Conservation (phyloP, 2,113 vertebrate species). For the Bubo blakistoni region DNA sequence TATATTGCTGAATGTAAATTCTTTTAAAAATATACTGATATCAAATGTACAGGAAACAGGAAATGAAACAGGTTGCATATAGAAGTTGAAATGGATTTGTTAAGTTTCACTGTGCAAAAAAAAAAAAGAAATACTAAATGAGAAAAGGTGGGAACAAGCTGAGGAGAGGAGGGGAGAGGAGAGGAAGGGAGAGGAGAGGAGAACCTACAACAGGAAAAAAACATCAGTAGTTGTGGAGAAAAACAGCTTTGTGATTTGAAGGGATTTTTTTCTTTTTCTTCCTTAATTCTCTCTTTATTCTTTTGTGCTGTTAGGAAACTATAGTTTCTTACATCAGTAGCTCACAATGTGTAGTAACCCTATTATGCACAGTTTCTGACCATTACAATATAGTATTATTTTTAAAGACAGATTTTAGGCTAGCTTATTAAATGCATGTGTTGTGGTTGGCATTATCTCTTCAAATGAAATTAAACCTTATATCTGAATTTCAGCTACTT, state of each 20-base stretch:
- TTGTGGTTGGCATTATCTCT: background rate
- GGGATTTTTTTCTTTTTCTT: background rate
- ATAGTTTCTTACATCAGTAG: background rate
- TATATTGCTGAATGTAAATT: background rate
- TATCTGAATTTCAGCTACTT: background rate
- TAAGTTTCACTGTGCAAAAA: background rate
- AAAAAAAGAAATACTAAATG: background rate
- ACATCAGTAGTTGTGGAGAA: background rate
- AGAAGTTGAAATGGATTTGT: background rate
- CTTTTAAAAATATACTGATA: background rate
- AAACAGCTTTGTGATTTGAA: background rate
- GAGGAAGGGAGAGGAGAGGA: too few relatives aligned
- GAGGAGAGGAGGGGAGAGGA: too few relatives aligned
- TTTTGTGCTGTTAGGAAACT: background rate
- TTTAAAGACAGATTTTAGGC: background rate
- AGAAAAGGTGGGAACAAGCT: background rate
- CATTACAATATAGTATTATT: background rate
- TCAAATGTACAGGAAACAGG: background rate
- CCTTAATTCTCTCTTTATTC: background rate
- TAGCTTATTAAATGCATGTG: background rate
- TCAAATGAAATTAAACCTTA: slow-evolving; percentile 36
- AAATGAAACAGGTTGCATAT: background rate
- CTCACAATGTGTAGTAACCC: background rate
- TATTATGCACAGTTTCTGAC: background rate
- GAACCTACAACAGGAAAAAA: background rate